A percentile compares a stretch with the other conserved stretches of the same genome.
Conservation (phyloP, 2,888 invertebrate genomes). For the Oscheius sp. region DNA sequence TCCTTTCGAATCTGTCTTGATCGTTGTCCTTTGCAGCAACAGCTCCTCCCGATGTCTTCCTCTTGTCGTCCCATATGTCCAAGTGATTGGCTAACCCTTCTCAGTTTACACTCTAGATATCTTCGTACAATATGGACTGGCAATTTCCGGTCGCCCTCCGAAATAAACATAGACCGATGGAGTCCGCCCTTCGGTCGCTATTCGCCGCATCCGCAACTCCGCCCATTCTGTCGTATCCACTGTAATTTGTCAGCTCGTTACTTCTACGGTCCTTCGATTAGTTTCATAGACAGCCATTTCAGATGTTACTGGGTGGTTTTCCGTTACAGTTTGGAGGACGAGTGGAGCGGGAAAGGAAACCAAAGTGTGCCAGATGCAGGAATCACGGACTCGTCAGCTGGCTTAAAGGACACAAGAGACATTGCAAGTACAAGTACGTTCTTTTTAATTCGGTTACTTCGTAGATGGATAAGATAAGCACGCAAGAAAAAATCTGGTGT, state of each 20-base stretch:
- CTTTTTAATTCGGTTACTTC: no score
- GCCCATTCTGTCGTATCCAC: constrained; percentile 12
- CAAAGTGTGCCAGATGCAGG: constrained; percentile 77
- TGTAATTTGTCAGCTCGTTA: constrained; percentile 15
- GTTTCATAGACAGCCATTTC: neutral
- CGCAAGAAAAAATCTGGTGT: no score
- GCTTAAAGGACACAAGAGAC: constrained; percentile 83
- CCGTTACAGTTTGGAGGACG: constrained; percentile 46
- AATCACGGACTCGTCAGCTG: constrained; percentile 97
- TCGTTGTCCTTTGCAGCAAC: neutral
- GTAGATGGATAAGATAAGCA: no score
- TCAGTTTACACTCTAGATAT: constrained; percentile 33
- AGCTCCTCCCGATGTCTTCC: constrained; percentile 3
- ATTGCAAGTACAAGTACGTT: constrained; percentile 83
- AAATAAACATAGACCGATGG: constrained; percentile 17
- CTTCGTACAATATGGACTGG: constrained; percentile 30
- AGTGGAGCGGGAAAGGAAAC: constrained; percentile 54
- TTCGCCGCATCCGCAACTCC: constrained; percentile 12
- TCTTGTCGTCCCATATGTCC: constrained; percentile 19
- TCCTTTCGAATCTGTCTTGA: neutral
- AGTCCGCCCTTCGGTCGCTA: constrained; percentile 19
- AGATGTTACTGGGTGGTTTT: constrained; percentile 45
- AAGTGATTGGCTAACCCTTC: constrained; percentile 23
- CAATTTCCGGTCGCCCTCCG: constrained; percentile 32
- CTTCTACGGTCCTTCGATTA: neutral